Conservation (phyloP, 2,888 invertebrate genomes). For the Thera britannica region DNA sequence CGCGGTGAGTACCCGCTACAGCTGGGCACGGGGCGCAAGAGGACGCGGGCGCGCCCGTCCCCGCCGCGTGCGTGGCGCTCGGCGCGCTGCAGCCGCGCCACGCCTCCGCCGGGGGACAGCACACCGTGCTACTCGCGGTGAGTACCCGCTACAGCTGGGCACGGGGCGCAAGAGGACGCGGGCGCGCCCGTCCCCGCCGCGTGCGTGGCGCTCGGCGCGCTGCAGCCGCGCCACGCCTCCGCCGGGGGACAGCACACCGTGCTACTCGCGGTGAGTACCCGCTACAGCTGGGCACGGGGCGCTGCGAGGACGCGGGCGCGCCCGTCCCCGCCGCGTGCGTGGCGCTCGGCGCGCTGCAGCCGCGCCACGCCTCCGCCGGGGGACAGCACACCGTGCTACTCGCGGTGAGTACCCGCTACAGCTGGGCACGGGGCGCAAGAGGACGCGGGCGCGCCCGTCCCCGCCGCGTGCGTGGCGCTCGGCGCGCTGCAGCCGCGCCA, state of each 20-base stretch:
- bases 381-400: conserved; percentile 94
- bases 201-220: conserved; percentile 58
- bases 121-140: conserved; percentile 89
- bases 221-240: conserved; percentile 70
- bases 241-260: conserved; percentile 96
- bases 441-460: conserved; percentile 70
- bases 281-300: no score
- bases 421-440: no score
- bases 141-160: conserved; percentile 29
- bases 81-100: neutral
- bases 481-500: neutral
- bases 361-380: conserved; percentile 87
- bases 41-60: conserved; percentile 70
- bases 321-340: no score
- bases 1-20: conserved; percentile 61
- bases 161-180: no score
- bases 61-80: conserved; percentile 68
- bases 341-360: neutral
- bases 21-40: no score
- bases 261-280: conserved; percentile 82
- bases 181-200: conserved; percentile 77
- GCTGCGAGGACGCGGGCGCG: no score
- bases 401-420: conserved; percentile 61
- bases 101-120: conserved; percentile 94
- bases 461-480: conserved; percentile 68